Base-by-base conservation (phyloP, 2,888 invertebrate genomes). In the Chaetoderma sp. region DNA sequence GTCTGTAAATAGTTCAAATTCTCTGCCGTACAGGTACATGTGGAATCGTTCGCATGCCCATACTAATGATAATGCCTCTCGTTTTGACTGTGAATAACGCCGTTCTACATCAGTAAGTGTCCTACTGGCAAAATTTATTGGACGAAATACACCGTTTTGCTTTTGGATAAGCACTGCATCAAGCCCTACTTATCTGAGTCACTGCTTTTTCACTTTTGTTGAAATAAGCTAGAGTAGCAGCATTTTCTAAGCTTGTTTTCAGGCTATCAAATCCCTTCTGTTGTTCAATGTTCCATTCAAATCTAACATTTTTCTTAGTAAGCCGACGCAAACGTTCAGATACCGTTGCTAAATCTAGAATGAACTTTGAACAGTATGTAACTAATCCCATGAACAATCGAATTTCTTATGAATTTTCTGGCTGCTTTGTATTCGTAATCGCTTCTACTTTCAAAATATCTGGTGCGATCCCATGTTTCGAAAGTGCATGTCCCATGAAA, bases 1-100 rank as follows among this genome's bases (percentile, higher is more conserved):
- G 42, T 64, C 61, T 27, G 61, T 64, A 8, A 64, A 16, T n/a
- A 64, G 52, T 36, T 47, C 32, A 64, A 63, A 64, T 10, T 63
- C 23, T 27, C 4, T 63, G 33, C 61, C 62, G 33, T 32, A 63
- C n/a, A 64, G 18, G 45, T 64, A 64, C 10, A 63, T 54, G 33
- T 64, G 50, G 64, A 64, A 64, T 27, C 44, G 39, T 50, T 64
- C 61, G 44, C 64, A 65, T 23, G 59, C 60, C 64, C 52, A 64
- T 5, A 64, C 60, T 18, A 64, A 13, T 6, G 18, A 50, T n/a
- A 64, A 39, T 4, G 64, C 61, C 44, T 65, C 44, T 44, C 63
- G 33, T 18, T 62, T 27, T 27, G 54, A 30, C 32, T 54, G 30
- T 18, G 21, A 30, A n/a, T 54, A 4, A 3, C 32, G 3, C 27